Conservation (phyloP, 2,888 invertebrate genomes). For the Pediacus dermestoides region DNA sequence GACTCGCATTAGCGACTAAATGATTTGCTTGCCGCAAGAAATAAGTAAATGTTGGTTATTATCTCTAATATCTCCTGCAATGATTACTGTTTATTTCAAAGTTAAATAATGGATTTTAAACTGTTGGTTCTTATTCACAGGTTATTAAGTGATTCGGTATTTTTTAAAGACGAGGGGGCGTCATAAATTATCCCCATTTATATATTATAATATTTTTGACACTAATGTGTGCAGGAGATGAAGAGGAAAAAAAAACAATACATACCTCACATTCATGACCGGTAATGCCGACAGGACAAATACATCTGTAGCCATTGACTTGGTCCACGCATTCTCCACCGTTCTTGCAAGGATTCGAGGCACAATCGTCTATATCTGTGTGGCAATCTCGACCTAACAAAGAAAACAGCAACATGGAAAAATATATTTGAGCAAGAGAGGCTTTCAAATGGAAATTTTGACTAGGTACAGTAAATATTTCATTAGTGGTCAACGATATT, state of each 20-base stretch:
- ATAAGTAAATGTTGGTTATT: conserved; percentile 37
- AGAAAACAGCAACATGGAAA: too few relatives aligned
- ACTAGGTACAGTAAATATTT: too few relatives aligned
- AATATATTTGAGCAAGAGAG: too few relatives aligned
- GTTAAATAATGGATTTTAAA: neutral
- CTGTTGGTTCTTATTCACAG: too few relatives aligned
- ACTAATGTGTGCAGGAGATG: too few relatives aligned
- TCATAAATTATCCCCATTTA: too few relatives aligned
- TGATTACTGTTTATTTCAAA: conserved; percentile 11
- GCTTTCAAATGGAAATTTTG: too few relatives aligned
- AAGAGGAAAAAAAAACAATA: too few relatives aligned
- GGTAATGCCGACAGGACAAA: conserved; percentile 84
- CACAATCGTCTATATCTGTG: conserved; percentile 85
- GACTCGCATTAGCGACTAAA: conserved; percentile 34
- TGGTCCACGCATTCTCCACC: conserved; percentile 88
- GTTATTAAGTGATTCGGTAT: too few relatives aligned
- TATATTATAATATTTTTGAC: too few relatives aligned
- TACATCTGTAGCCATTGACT: conserved; percentile 81
- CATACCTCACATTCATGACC: conserved; percentile 83
- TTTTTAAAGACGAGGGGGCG: too few relatives aligned
- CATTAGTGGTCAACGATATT: too few relatives aligned
- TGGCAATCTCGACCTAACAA: conserved; percentile 72
- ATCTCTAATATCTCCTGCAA: conserved; percentile 32
- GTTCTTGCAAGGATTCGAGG: conserved; percentile 80
- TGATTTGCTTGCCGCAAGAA: conserved; percentile 37